phyloP scores from a whole-genome alignment of 1,140 invertebrate species.

The Daktulosphaira vitifoliae region DNA sequence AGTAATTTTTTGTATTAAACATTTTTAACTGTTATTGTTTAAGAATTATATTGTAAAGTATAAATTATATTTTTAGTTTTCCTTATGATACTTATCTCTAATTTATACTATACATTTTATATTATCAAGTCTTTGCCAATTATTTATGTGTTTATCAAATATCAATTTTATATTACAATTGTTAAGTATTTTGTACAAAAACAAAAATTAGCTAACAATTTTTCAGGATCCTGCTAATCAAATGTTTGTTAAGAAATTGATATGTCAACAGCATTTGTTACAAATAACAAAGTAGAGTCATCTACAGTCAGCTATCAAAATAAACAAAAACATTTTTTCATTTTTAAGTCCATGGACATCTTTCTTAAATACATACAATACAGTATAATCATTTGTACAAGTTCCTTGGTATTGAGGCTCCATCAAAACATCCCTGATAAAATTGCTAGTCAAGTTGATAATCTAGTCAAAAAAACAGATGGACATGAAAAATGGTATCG shows the following conservation, averaged over 20 bases:
- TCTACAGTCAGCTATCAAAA: conserved; percentile 18
- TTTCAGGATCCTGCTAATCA: conserved; percentile 23
- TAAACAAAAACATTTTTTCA: neutral
- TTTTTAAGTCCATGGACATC: conserved; percentile 25
- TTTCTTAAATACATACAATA: conserved; percentile 2
- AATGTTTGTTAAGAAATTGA: conserved; percentile 26
- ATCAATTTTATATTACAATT: neutral
- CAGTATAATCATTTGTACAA: conserved; percentile 7
- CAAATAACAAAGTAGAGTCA: conserved; percentile 12
- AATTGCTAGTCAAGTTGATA: conserved; percentile 8
- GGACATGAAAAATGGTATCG: conserved; percentile 28
- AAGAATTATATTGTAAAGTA: neutral
- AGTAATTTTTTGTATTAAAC: neutral
- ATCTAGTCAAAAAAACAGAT: conserved; percentile 24
- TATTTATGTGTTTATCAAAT: conserved; percentile 2
- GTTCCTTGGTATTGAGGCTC: conserved; percentile 12
- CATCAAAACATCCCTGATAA: neutral
- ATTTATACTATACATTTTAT: neutral
- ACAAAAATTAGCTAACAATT: conserved; percentile 4
- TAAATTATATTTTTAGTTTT: neutral
- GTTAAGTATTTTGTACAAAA: conserved; percentile 3
- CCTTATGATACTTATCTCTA: neutral
- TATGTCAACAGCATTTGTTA: conserved; percentile 27
- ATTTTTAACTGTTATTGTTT: neutral
- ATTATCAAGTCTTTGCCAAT: conserved; percentile 25